These are phyloP conservation scores for Athalia rosae DNA, from an alignment of 2,888 invertebrate genomes.

Conservation along the genomic window DNA sequence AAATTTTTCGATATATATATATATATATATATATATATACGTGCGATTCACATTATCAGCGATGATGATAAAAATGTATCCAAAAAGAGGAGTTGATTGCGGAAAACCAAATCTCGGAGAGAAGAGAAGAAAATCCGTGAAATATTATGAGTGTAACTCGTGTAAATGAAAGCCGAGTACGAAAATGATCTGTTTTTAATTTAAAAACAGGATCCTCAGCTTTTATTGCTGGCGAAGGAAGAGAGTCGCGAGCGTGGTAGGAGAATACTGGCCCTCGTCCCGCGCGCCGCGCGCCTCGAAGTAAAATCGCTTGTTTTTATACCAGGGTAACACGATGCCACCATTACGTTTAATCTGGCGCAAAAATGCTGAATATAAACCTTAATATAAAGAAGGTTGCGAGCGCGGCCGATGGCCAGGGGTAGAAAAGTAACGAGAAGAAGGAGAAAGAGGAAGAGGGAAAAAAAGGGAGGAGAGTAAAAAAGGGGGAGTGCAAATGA, in stretches of 20 bases:
- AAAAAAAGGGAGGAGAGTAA: not conserved
- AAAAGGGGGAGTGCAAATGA: slow-evolving; percentile 45
- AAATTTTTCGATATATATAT: too few relatives aligned
- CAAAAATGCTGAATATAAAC: slow-evolving; percentile 49
- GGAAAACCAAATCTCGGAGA: not conserved
- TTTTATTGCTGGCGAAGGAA: slow-evolving; percentile 35
- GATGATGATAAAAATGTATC: too few relatives aligned
- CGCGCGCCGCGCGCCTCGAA: slow-evolving; percentile 38
- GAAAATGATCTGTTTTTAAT: slow-evolving; percentile 39
- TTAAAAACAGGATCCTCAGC: slow-evolving; percentile 16
- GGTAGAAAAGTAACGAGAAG: not conserved
- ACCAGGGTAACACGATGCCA: slow-evolving; percentile 41
- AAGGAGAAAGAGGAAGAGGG: slow-evolving; percentile 1
- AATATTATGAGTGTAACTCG: slow-evolving; percentile 6
- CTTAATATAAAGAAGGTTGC: slow-evolving; percentile 48
- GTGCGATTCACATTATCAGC: too few relatives aligned
- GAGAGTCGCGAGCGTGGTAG: slow-evolving; percentile 25
- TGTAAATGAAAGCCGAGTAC: slow-evolving; percentile 42
- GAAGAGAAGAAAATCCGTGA: not conserved
- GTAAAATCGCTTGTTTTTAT: slow-evolving; percentile 45
- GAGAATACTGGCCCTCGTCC: slow-evolving; percentile 21
- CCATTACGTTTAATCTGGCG: slow-evolving; percentile 49
- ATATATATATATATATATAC: too few relatives aligned
- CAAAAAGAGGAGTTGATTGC: not conserved
- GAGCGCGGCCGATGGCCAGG: slow-evolving; percentile 36